Evolutionary conservation across 2,113 vertebrate genomes (phyloP), one percentile per base, ranked within the genome.

Genomic region (Tichodroma muraria): DNA sequence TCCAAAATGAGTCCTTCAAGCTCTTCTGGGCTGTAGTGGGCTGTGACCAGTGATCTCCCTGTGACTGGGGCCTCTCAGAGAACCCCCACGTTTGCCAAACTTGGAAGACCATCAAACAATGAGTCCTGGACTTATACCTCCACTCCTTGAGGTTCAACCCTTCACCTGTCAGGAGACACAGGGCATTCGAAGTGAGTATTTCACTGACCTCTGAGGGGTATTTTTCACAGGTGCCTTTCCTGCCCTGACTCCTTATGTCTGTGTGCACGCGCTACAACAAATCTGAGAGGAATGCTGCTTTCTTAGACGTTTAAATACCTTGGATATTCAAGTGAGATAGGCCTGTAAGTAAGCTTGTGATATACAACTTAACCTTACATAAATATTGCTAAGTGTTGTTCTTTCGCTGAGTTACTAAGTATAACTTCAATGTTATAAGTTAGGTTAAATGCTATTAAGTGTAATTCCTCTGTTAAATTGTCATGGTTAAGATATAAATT

Each of bases 141-240:
- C 22, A 22, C 12, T 37, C 37, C 61, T 59, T 0, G 0, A 44
- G 33, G 33, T 53, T 37, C 37, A 33, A 33, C 37, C 31, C 15
- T 44, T 52, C 33, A 21, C 17, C 31, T 14, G 2, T 15, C 15
- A 6, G 30, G 35, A 28, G 22, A 44, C 8, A 6, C 31, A 59
- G 22, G 22, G 31, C 27, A 37, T 12, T 18, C 4, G 0, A 44
- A 54, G 47, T 0, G 0, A 54, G 11, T 10, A 31, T 37, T 42
- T 50, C 25, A 59, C 31, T 50, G 52, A 42, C 31, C 13, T 59
- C 25, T 0, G 0, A 77, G 14, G 21, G 33, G 31, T 59, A 31
- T 37, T 59, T 27, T 33, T 10, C 71, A 52, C 22, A 33, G 28
- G 25, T 25, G 33, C 21, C 53, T 42, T 42, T 7, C 8, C 21